Conservation (phyloP, 2,797 vertebrate species). For the Myotis pilosus region DNA sequence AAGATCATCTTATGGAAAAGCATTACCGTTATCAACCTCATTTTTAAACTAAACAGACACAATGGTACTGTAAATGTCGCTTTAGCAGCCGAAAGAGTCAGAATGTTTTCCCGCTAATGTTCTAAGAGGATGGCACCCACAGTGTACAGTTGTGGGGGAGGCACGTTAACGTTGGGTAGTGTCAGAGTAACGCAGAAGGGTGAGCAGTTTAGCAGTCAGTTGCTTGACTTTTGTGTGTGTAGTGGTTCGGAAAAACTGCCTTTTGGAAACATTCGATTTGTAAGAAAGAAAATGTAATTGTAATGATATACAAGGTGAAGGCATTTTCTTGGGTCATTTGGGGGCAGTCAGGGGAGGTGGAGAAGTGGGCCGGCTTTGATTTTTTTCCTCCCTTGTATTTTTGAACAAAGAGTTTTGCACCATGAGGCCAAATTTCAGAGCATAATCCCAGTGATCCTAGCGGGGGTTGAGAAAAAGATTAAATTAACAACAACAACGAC, state of each 20-base stretch:
- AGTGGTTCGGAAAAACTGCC: not conserved
- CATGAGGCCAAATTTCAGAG: not conserved
- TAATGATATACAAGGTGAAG: not conserved
- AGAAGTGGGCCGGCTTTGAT: not conserved
- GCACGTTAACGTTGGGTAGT: not conserved
- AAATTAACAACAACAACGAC: not conserved
- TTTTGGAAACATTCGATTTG: not conserved
- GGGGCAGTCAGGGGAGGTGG: not conserved
- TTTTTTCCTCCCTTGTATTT: not conserved
- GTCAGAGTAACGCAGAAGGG: constrained; percentile 17
- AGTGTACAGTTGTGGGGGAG: constrained; percentile 66
- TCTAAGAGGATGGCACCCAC: constrained; percentile 61
- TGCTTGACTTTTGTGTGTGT: constrained; percentile 39
- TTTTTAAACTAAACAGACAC: constrained; percentile 86
- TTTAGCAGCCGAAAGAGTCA: constrained; percentile 75
- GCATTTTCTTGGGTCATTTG: not conserved
- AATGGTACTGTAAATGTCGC: constrained; percentile 80
- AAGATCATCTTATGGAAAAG: constrained; percentile 86
- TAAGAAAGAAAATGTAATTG: not conserved
- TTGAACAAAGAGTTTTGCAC: not conserved
- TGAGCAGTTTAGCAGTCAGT: constrained; percentile 10
- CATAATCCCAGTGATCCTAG: not conserved
- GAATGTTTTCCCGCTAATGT: constrained; percentile 67
- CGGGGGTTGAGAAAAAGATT: constrained; percentile 64
- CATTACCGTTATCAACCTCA: constrained; percentile 86